Evolutionary conservation across 2,797 vertebrate genomes (phyloP), one percentile per base, ranked within the genome.

Genomic region (Enteromius argenteus): DNA sequence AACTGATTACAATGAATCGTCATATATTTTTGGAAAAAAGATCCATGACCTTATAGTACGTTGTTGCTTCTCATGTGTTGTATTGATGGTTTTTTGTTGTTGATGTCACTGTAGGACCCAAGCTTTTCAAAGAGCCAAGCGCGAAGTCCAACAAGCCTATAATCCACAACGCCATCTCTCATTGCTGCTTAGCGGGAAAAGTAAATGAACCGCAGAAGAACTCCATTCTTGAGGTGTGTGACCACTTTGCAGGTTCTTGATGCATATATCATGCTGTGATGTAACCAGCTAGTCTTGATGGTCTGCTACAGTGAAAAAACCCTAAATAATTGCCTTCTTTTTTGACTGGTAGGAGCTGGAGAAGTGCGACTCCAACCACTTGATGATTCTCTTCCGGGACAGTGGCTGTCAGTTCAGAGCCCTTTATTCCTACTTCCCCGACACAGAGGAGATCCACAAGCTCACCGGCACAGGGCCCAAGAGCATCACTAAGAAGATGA

Each of bases 61-160:
- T 74, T 19, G 5, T n/a, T 53, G 11, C 30, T n/a, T 35, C 17
- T 51, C 2, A 17, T 73, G 32, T 75, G 2, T 60, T 76, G 4
- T 27, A 17, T 27, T 58, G 6, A 17, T 39, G 21, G 21, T 74
- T n/a, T 56, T n/a, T 51, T 53, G 9, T 53, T 6, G 9, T 2
- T 85, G 84, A 58, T 79, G 67, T 66, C 60, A 14, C n/a, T 73
- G 14, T 53, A 99, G 98, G 98, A 88, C 97, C 98, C 35, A 99
- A 98, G 93, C 95, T 99, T 53, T 99, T 99, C 87, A 99, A 97
- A 93, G 98, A 99, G 73, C 98, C 98, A 74, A 99, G 98, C 51
- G 96, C 97, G 89, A 99, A 99, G 89, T 99, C 98, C 1, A 99
- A 99, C 92, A 99, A 99, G 80, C 95, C 96, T 0, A 98, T 99